These are phyloP conservation scores for Dioctria rufipes DNA, from an alignment of 2,888 invertebrate species.

Conservation along the genomic window DNA sequence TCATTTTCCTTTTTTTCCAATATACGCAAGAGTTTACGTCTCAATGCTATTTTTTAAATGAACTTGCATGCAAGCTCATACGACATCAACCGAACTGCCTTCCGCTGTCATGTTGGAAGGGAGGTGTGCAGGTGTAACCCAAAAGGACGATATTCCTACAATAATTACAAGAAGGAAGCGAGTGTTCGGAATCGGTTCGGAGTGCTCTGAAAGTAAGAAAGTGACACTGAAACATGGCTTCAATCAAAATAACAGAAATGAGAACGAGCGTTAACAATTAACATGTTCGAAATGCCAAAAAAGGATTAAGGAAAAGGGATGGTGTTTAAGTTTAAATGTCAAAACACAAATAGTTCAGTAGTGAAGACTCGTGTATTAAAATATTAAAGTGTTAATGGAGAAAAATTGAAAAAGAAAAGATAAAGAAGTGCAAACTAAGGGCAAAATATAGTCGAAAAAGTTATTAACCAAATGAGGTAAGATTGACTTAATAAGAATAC, in stretches of 20 bases:
- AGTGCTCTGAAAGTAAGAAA: neutral
- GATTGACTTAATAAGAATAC: neutral
- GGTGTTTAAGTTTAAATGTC: constrained; percentile 18
- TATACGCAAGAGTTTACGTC: too few relatives aligned
- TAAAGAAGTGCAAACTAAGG: neutral
- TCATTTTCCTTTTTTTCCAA: too few relatives aligned
- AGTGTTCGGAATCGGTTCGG: too few relatives aligned
- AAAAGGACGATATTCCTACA: too few relatives aligned
- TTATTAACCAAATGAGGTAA: constrained; percentile 54
- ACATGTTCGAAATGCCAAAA: neutral
- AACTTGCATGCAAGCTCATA: too few relatives aligned
- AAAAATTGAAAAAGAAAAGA: constrained; percentile 26
- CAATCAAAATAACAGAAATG: neutral
- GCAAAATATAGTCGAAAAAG: constrained; percentile 9
- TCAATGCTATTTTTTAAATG: too few relatives aligned
- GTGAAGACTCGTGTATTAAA: constrained; percentile 6
- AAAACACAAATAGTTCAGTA: constrained; percentile 9
- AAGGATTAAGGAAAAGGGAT: neutral
- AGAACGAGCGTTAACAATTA: neutral
- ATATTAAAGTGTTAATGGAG: constrained; percentile 2
- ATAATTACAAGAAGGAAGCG: too few relatives aligned
- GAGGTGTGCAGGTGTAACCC: too few relatives aligned
- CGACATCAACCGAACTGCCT: too few relatives aligned
- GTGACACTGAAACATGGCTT: neutral
- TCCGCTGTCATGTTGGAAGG: too few relatives aligned